Conservation (phyloP, 2,888 invertebrate species). For the Prosopocoilus inquinatus region DNA sequence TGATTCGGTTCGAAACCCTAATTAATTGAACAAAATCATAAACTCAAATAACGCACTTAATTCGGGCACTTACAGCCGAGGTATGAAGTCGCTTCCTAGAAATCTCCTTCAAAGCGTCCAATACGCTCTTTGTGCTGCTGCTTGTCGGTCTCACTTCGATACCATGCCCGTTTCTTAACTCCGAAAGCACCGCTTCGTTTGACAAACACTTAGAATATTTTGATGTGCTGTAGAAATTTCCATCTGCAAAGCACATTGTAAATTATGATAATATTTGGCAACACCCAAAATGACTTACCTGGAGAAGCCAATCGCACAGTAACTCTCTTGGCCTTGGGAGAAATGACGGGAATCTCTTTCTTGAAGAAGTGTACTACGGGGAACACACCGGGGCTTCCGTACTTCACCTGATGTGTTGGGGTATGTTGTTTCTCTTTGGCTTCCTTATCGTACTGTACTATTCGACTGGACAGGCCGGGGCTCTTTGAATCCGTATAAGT, state of each 20-base stretch:
- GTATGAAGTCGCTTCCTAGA: conserved; percentile 57
- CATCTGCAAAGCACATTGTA: conserved; percentile 4
- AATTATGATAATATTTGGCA: background rate
- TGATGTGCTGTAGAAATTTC: background rate
- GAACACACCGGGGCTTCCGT: conserved; percentile 51
- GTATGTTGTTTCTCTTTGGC: conserved; percentile 27
- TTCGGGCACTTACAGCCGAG: conserved; percentile 7
- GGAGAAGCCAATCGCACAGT: conserved; percentile 42
- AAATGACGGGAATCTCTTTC: conserved; percentile 44
- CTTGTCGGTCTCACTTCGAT: conserved; percentile 45
- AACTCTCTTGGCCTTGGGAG: conserved; percentile 39
- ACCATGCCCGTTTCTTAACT: conserved; percentile 7
- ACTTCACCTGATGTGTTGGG: conserved; percentile 45
- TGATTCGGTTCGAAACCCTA: conserved; percentile 16
- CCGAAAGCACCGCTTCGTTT: too few relatives aligned
- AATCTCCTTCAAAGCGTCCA: conserved; percentile 58
- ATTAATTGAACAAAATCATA: background rate
- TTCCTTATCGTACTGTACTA: conserved; percentile 53
- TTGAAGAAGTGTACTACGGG: conserved; percentile 55
- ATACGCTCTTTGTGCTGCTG: conserved; percentile 52
- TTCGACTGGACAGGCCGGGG: conserved; percentile 53
- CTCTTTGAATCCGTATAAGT: conserved; percentile 55
- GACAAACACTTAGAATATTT: too few relatives aligned
- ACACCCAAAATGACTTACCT: conserved; percentile 22
- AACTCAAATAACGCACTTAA: background rate